Percentiles rank a stretch among this genome's conserved stretches.
These are phyloP conservation scores for Siniperca scherzeri DNA, from an alignment of 2,797 vertebrate genomes.

Conservation along the genomic window DNA sequence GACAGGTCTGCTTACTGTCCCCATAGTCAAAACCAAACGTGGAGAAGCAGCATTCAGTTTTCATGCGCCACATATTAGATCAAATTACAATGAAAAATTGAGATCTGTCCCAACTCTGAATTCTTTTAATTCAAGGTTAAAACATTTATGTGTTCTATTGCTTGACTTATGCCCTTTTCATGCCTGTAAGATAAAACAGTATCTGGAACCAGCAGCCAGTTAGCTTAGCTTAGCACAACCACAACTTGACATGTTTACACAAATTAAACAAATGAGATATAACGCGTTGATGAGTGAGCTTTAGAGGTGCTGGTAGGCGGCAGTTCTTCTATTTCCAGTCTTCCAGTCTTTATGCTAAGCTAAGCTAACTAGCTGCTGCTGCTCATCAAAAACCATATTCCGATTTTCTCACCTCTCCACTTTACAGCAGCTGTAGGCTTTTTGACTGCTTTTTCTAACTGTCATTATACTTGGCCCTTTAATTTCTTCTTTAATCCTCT, in stretches of 20 bases:
- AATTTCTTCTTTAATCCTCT: constrained; percentile 12
- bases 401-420: constrained; percentile 2
- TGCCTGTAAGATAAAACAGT: background rate
- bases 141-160: background rate
- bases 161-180: too few relatives aligned
- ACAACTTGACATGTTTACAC: background rate
- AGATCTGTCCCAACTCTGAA: background rate
- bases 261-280: background rate
- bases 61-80: background rate
- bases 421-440: background rate
- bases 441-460: background rate
- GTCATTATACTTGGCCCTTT: constrained; percentile 15
- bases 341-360: background rate
- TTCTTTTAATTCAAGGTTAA: background rate
- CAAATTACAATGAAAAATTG: background rate
- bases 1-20: background rate
- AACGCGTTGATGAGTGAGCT: background rate
- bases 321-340: background rate
- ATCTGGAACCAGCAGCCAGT: background rate
- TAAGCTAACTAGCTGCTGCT: background rate
- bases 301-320: background rate
- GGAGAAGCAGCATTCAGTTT: background rate
- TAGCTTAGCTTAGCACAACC: background rate
- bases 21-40: background rate
- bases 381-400: constrained; percentile 1